phyloP scores from a whole-genome alignment of 2,888 invertebrate genomes.

The Chironomus tentans region DNA sequence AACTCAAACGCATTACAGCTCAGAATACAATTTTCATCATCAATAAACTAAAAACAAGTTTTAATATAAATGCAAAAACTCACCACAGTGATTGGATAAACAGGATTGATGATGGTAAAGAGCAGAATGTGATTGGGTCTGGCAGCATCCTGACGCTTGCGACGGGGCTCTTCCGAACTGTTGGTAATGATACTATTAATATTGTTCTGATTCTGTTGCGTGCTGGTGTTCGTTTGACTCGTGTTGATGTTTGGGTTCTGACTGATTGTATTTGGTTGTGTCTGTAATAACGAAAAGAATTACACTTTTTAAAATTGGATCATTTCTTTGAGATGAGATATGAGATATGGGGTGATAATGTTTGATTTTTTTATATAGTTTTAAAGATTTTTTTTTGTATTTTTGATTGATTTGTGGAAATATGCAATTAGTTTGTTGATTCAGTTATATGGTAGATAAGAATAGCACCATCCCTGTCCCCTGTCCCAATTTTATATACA shows the following conservation, averaged over 20 bases:
- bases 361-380: too few species aligned
- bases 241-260: constrained; percentile 24
- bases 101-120: constrained; percentile 95
- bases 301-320: neutral
- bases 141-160: constrained; percentile 71
- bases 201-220: constrained; percentile 42
- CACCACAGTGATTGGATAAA: constrained; percentile 98
- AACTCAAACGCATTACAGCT: too few species aligned
- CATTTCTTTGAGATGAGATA: neutral
- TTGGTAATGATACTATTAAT: constrained; percentile 40
- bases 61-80: constrained; percentile 45
- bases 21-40: neutral
- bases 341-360: neutral
- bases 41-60: neutral
- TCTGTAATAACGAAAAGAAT: constrained; percentile 17
- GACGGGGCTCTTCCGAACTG: constrained; percentile 54
- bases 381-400: too few species aligned
- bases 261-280: constrained; percentile 27
- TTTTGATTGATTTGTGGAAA: neutral
- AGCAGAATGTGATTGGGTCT: constrained; percentile 93
- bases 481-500: too few species aligned
- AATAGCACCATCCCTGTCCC: too few species aligned
- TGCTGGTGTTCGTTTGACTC: constrained; percentile 20
- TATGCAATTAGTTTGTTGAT: neutral
- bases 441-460: too few species aligned